Evolutionary conservation across 2,888 invertebrate species (phyloP).

Genomic region (Heliconius charithonia): DNA sequence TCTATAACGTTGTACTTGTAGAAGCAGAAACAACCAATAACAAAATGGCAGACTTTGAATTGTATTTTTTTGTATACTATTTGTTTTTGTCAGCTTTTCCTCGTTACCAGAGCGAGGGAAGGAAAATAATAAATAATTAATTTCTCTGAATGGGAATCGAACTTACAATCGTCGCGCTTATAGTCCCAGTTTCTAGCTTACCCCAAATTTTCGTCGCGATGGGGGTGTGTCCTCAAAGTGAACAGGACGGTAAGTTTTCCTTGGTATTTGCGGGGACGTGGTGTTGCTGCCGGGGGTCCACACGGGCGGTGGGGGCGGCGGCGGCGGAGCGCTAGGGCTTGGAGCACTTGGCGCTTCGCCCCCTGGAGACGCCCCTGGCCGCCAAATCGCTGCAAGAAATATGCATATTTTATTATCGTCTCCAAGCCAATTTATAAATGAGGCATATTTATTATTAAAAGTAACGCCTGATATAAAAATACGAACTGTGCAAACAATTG

Average conservation of each 20-base stretch:
- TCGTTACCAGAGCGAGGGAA: too few relatives aligned
- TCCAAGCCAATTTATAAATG: background rate
- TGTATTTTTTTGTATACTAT: too few relatives aligned
- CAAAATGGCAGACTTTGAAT: too few relatives aligned
- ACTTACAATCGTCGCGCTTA: too few relatives aligned
- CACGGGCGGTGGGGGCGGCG: conserved; percentile 86
- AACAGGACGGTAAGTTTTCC: conserved; percentile 92
- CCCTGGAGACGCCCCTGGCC: conserved; percentile 67
- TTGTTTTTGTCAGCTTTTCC: too few relatives aligned
- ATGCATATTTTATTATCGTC: background rate
- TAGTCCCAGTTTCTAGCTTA: conserved; percentile 44
- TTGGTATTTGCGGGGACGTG: conserved; percentile 88
- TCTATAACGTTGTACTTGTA: background rate
- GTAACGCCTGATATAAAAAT: background rate
- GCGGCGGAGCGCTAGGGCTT: conserved; percentile 77
- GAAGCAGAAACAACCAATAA: background rate
- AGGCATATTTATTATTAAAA: background rate
- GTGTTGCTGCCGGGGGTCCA: conserved; percentile 91
- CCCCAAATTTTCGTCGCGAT: conserved; percentile 71
- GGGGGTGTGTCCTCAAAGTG: conserved; percentile 81
- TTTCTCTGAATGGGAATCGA: too few relatives aligned
- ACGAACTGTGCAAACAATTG: background rate
- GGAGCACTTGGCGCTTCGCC: conserved; percentile 62
- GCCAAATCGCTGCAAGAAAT: conserved; percentile 72
- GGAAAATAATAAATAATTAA: too few relatives aligned